A percentile compares a stretch with the other conserved stretches of the same genome.
Evolutionary conservation across 2,113 vertebrate genomes (phyloP).

Genomic region (Opisthocomus hoazin): DNA sequence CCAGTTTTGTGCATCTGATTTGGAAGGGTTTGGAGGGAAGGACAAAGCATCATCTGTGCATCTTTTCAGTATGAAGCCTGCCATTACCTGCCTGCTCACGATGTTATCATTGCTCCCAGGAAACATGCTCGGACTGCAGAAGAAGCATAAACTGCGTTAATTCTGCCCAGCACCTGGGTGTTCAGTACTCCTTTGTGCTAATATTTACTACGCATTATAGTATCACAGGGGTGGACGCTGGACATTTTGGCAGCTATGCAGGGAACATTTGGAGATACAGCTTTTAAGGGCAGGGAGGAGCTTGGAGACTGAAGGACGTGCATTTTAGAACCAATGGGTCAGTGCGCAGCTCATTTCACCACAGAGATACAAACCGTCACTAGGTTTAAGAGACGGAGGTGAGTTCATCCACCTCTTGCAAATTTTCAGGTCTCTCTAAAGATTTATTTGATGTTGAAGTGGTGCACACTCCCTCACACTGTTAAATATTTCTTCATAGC

Average conservation of each 20-base stretch:
- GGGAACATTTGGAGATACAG: neutral
- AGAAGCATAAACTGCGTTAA: neutral
- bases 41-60: neutral
- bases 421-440: neutral
- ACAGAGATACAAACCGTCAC: neutral
- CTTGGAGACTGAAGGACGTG: neutral
- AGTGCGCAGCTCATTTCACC: neutral
- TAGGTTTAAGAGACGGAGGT: neutral
- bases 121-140: neutral
- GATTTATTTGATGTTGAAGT: neutral
- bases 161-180: neutral
- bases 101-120: neutral
- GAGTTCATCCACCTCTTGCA: neutral
- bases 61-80: neutral
- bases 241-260: neutral
- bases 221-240: neutral
- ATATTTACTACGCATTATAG: neutral
- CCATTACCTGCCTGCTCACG: neutral
- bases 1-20: neutral
- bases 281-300: neutral
- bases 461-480: neutral
- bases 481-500: neutral
- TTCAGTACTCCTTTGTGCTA: neutral
- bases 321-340: neutral
- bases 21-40: neutral